phyloP scores from a whole-genome alignment of 2,888 invertebrate genomes.

The Xestobium rufovillosum region DNA sequence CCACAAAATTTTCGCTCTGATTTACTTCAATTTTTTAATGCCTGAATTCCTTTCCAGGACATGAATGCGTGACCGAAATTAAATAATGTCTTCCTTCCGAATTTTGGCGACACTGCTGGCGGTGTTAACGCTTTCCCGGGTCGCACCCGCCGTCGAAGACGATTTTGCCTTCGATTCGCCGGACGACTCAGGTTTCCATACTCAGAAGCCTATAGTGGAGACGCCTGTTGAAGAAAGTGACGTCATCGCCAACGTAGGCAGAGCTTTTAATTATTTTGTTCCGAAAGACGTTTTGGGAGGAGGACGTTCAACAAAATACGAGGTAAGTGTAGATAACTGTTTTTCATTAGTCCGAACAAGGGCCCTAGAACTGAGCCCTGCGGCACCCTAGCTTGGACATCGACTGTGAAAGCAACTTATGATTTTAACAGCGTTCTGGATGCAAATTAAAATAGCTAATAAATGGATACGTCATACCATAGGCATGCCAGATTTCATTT shows the following conservation, averaged over 20 bases:
- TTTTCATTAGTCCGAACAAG: slow-evolving; percentile 4
- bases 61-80: slow-evolving; percentile 17
- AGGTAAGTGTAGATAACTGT: slow-evolving; percentile 47
- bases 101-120: slow-evolving; percentile 23
- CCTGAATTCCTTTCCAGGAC: no score
- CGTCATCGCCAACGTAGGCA: slow-evolving; percentile 61
- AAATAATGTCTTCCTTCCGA: slow-evolving; percentile 19
- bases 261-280: slow-evolving; percentile 63
- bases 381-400: no score
- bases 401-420: no score
- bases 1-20: no score
- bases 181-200: slow-evolving; percentile 35
- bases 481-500: no score
- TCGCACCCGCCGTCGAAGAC: slow-evolving; percentile 30
- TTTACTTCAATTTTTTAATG: no score
- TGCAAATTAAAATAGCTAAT: no score
- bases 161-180: slow-evolving; percentile 41
- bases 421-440: no score
- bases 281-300: slow-evolving; percentile 61
- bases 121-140: slow-evolving; percentile 13
- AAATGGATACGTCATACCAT: no score
- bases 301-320: slow-evolving; percentile 57
- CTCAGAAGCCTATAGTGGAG: slow-evolving; percentile 21
- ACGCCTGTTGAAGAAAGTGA: slow-evolving; percentile 42
- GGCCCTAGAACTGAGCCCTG: no score